phyloP scores from a whole-genome alignment of 2,797 vertebrate genomes.

The Taeniopygia guttata region DNA sequence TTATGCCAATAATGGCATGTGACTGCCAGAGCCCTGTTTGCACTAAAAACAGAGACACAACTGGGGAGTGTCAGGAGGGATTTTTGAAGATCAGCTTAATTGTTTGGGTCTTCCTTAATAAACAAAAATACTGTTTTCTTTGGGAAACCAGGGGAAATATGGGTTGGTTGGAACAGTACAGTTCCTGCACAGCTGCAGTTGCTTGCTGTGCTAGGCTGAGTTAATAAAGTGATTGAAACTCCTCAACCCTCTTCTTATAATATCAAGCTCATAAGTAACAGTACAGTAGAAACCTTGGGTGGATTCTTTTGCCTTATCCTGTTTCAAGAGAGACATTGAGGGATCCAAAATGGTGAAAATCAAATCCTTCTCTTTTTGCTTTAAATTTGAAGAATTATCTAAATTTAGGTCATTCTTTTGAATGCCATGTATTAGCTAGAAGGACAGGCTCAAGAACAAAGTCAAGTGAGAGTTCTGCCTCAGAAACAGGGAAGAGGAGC shows the following conservation, averaged over 20 bases:
- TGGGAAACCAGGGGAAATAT: background rate
- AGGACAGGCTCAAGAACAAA: background rate
- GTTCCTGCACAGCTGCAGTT: background rate
- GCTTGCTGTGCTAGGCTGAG: background rate
- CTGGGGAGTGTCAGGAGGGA: background rate
- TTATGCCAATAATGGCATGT: too few species aligned
- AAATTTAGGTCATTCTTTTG: background rate
- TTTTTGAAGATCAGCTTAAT: background rate
- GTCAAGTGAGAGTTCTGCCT: background rate
- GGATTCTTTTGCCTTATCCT: background rate
- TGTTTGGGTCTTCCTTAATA: background rate
- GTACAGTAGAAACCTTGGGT: background rate
- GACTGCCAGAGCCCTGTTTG: background rate
- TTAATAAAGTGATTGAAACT: background rate
- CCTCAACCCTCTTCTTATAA: background rate
- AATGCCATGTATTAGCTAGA: background rate
- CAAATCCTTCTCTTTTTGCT: background rate
- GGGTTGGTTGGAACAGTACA: rapidly evolving
- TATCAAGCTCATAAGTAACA: background rate
- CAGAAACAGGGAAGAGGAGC: background rate
- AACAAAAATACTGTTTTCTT: background rate
- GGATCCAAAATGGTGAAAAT: background rate
- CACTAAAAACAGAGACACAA: background rate
- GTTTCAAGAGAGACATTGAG: rapidly evolving
- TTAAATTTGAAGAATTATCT: background rate